These are phyloP conservation scores for Dromiciops gliroides DNA, from an alignment of 2,113 vertebrate genomes.

Conservation along the genomic window DNA sequence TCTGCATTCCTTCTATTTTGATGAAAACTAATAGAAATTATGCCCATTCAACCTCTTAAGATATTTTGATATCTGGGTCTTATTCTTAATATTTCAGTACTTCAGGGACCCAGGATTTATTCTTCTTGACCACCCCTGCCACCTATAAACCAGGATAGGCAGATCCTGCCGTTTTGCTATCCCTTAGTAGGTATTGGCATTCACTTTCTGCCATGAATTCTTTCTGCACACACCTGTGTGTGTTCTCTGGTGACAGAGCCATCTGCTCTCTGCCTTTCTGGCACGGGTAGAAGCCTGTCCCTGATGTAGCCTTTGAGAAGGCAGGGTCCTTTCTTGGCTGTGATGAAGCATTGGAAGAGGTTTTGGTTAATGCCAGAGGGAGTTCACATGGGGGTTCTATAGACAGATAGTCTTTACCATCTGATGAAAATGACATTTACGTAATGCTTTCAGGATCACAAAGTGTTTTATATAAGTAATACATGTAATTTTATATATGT, in stretches of 20 bases:
- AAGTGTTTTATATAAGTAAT: not conserved
- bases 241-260: not conserved
- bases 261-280: not conserved
- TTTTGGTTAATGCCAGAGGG: not conserved
- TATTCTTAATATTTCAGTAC: not conserved
- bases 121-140: not conserved
- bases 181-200: not conserved
- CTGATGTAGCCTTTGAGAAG: not conserved
- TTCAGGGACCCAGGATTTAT: not conserved
- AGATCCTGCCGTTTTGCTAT: not conserved
- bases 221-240: not conserved
- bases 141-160: not conserved
- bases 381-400: not conserved
- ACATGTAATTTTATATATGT: too few relatives aligned
- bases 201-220: not conserved
- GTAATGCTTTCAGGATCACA: not conserved
- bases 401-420: not conserved
- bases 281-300: not conserved
- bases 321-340: not conserved
- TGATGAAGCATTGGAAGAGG: not conserved
- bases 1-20: not conserved
- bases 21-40: not conserved
- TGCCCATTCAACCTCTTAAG: not conserved
- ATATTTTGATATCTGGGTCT: not conserved
- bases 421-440: not conserved